Evolutionary conservation across 37 sponge, comb jelly and placozoan species (phyloP).

Genomic region (Petrosia ficiformis): DNA sequence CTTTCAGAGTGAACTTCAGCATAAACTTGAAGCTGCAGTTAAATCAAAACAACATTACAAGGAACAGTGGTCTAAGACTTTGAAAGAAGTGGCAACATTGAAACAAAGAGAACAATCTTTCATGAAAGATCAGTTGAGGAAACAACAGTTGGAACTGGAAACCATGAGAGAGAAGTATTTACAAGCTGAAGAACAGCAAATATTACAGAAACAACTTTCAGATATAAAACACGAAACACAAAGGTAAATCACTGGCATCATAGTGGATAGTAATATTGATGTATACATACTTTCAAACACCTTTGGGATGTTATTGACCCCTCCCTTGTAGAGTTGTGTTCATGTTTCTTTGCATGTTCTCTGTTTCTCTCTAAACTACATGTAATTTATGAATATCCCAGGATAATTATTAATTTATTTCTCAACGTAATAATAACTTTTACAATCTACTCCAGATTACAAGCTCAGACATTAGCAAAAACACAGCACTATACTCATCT

Average conservation of each 20-base stretch:
- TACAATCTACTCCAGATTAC: too few relatives aligned
- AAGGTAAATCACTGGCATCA: constrained; percentile 28
- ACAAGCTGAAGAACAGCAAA: constrained; percentile 62
- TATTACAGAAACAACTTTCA: constrained; percentile 39
- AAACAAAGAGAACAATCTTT: constrained; percentile 70
- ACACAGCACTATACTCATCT: background rate
- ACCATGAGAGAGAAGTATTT: constrained; percentile 50
- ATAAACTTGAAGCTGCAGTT: constrained; percentile 59
- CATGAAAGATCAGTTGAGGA: constrained; percentile 37
- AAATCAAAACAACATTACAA: constrained; percentile 93
- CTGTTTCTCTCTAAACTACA: too few relatives aligned
- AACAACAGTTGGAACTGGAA: constrained; percentile 76
- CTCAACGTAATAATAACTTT: too few relatives aligned
- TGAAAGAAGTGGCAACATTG: constrained; percentile 72
- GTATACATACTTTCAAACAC: background rate
- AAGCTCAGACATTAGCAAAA: constrained; percentile 5
- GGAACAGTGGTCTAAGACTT: constrained; percentile 89
- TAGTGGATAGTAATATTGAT: too few relatives aligned
- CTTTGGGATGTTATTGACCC: too few relatives aligned
- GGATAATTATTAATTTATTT: too few relatives aligned
- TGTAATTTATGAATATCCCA: too few relatives aligned
- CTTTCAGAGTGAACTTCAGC: constrained; percentile 76
- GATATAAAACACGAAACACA: constrained; percentile 45
- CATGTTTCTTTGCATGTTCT: too few relatives aligned
- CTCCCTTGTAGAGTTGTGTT: too few relatives aligned